Conservation (phyloP, 2,888 invertebrate species). For the Polydesmus complanatus region DNA sequence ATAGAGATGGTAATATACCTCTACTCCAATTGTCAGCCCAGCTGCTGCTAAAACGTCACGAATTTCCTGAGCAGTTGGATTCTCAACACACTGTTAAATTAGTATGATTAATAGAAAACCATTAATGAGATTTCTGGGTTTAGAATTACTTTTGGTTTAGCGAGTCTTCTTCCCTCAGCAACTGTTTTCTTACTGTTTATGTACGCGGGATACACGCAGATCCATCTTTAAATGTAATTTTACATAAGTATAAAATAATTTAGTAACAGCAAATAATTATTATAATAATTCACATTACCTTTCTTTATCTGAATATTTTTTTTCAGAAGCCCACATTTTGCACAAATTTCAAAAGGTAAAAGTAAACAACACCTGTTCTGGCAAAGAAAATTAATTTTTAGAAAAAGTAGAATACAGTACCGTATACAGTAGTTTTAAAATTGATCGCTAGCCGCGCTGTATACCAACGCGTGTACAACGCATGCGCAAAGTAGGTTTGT, state of each 20-base stretch:
- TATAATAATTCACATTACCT: constrained; percentile 38
- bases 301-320: constrained; percentile 60
- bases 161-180: constrained; percentile 72
- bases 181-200: constrained; percentile 83
- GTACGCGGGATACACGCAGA: constrained; percentile 93
- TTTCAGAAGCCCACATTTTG: not conserved
- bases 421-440: too few relatives aligned
- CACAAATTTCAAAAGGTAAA: too few relatives aligned
- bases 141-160: constrained; percentile 49
- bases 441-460: too few relatives aligned
- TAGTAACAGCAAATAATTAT: not conserved
- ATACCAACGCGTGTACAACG: too few relatives aligned
- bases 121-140: not conserved
- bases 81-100: constrained; percentile 60
- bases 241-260: constrained; percentile 6
- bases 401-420: too few relatives aligned
- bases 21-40: constrained; percentile 71
- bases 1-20: too few relatives aligned
- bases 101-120: not conserved
- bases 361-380: too few relatives aligned
- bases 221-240: constrained; percentile 51
- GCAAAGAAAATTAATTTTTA: too few relatives aligned
- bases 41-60: constrained; percentile 74
- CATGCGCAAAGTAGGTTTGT: too few relatives aligned
- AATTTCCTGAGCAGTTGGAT: constrained; percentile 90